These are phyloP conservation scores for Lipotes vexillifer DNA, from an alignment of 2,113 vertebrate genomes.

Conservation along the genomic window DNA sequence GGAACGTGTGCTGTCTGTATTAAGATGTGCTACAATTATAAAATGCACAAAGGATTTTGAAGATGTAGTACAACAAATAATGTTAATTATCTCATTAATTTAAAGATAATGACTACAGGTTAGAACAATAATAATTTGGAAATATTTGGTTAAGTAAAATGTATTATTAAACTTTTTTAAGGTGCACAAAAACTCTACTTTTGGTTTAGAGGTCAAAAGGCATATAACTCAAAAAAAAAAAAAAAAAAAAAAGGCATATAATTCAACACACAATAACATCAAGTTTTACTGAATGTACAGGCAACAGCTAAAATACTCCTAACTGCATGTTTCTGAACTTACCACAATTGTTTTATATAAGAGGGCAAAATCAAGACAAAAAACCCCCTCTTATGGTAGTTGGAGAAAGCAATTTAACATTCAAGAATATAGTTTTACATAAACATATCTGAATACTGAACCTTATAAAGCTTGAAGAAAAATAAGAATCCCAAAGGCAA, in stretches of 20 bases:
- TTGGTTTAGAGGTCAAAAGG: neutral
- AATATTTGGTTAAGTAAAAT: neutral
- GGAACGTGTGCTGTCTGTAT: neutral
- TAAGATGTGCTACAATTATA: neutral
- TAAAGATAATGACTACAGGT: neutral
- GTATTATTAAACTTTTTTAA: neutral
- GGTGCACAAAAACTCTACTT: neutral
- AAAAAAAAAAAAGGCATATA: neutral
- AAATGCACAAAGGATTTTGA: neutral
- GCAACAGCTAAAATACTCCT: neutral
- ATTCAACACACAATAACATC: neutral
- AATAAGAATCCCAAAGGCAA: neutral
- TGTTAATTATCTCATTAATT: neutral
- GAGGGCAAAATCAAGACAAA: neutral
- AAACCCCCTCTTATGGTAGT: neutral
- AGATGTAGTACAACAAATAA: neutral
- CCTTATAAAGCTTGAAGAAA: neutral
- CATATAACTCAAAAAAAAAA: neutral
- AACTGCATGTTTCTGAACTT: neutral
- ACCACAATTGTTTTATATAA: neutral
- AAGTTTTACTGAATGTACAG: neutral
- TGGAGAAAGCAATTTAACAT: neutral
- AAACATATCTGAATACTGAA: neutral
- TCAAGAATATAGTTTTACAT: neutral
- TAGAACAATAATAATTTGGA: neutral